A percentile compares a stretch with the other conserved stretches of the same genome.
Conservation (phyloP, 2,797 vertebrate species). For the Enteromius trimaculatus region DNA sequence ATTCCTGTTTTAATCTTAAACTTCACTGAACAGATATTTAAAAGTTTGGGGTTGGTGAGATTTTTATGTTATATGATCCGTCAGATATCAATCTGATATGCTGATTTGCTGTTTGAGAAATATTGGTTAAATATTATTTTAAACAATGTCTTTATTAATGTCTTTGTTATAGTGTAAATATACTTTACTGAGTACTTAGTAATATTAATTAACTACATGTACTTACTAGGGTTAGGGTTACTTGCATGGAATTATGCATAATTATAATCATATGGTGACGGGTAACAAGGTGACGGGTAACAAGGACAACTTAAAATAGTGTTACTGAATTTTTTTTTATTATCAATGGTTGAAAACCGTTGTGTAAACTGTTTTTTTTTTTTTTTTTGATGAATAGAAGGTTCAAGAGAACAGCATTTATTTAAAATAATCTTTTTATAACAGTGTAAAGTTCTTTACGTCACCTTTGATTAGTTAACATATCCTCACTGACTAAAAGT, state of each 20-base stretch:
- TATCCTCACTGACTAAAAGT: neutral
- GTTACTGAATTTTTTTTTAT: neutral
- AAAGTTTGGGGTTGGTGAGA: neutral
- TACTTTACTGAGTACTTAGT: too few relatives aligned
- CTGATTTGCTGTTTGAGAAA: neutral
- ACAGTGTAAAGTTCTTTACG: neutral
- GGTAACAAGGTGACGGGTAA: too few relatives aligned
- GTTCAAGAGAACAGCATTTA: neutral
- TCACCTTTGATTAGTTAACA: neutral
- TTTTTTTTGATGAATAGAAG: neutral
- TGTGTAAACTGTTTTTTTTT: neutral
- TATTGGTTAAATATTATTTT: too few relatives aligned
- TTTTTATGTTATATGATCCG: neutral
- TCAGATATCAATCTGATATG: slow-evolving; percentile 16
- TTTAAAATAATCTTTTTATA: neutral
- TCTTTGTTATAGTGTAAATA: too few relatives aligned
- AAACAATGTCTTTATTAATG: too few relatives aligned
- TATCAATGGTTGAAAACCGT: neutral
- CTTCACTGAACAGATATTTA: neutral
- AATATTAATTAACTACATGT: too few relatives aligned
- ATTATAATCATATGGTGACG: too few relatives aligned
- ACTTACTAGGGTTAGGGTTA: too few relatives aligned
- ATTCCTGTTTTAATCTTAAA: slow-evolving; percentile 8
- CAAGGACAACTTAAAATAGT: too few relatives aligned
- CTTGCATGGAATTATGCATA: too few relatives aligned